Evolutionary conservation across 2,113 vertebrate genomes (phyloP), one percentile per base, ranked within the genome.

Genomic region (Strix uralensis): DNA sequence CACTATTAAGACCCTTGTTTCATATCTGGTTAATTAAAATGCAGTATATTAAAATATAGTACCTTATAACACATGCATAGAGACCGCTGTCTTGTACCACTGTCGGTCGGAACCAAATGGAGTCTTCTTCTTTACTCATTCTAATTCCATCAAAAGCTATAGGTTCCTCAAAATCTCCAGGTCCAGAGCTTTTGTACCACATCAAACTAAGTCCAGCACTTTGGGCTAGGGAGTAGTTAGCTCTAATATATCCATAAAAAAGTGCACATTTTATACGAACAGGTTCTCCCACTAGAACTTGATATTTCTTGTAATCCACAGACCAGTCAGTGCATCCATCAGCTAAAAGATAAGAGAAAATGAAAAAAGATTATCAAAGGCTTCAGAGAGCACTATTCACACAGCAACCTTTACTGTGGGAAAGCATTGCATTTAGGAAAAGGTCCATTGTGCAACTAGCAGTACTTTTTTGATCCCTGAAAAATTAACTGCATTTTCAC

Each of bases 281-380:
- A 46, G 99, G 99, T 97, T 99, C 99, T 96, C 99, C 99, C 79
- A 99, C 97, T 96, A 99, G 98, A 95, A 99, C 99, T 98, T 99
- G 99, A 92, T 99, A 99, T 97, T 99, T 99, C 98, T 99, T 98
- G 98, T 99, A 99, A 98, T 99, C 99, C 97, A 99, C 98, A 54
- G 99, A 99, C 99, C 99, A 99, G 92, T 99, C 99, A 17, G 99
- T 99, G 97, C 99, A 99, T 98, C 99, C 99, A 97, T 99, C 99
- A 97, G 99, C 99, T 99, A 97, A 52, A 98, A 97, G 88, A 96
- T 74, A 97, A 86, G 52, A 97, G 23, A 96, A 95, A 90, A 96
- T 30, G 10, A 83, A 62, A 93, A 80, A 21, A 73, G 30, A 62
- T 96, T 95, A 94, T 49, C 25, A 85, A 80, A 89, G 27, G 55